Evolutionary conservation across 2,888 invertebrate genomes (phyloP).

Genomic region (Coremacera marginata): DNA sequence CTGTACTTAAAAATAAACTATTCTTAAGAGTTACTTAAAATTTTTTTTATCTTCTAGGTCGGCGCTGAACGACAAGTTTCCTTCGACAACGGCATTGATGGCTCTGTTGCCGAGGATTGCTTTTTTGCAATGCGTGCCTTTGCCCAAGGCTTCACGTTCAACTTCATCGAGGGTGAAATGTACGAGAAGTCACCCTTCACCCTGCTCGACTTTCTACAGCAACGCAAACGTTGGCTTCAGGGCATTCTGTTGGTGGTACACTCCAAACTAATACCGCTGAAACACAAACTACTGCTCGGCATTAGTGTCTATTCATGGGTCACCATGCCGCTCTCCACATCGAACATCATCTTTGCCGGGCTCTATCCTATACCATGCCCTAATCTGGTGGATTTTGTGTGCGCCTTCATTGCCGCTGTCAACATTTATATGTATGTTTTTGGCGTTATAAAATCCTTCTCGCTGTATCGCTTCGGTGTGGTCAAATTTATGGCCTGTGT

Average conservation of each 20-base stretch:
- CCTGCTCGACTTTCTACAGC: slow-evolving; percentile 94
- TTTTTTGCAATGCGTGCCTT: slow-evolving; percentile 97
- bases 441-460: slow-evolving; percentile 96
- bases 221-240: slow-evolving; percentile 96
- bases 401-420: slow-evolving; percentile 92
- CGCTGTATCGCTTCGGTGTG: slow-evolving; percentile 86
- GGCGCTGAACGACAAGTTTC: slow-evolving; percentile 91
- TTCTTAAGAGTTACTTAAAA: not conserved
- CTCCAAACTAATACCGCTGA: slow-evolving; percentile 83
- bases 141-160: slow-evolving; percentile 90
- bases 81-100: slow-evolving; percentile 96
- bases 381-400: slow-evolving; percentile 84
- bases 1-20: no score
- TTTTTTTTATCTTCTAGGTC: slow-evolving; percentile 73
- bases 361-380: slow-evolving; percentile 91
- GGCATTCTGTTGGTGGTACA: slow-evolving; percentile 91
- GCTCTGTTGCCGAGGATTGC: slow-evolving; percentile 98
- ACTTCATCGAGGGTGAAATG: slow-evolving; percentile 98
- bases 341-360: slow-evolving; percentile 87
- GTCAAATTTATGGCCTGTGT: slow-evolving; percentile 84
- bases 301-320: slow-evolving; percentile 97
- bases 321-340: slow-evolving; percentile 91
- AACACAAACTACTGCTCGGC: slow-evolving; percentile 84
- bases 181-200: slow-evolving; percentile 98
- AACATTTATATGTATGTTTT: slow-evolving; percentile 98